phyloP scores from a whole-genome alignment of 2,888 invertebrate genomes.

The Temnothorax ravouxi region DNA sequence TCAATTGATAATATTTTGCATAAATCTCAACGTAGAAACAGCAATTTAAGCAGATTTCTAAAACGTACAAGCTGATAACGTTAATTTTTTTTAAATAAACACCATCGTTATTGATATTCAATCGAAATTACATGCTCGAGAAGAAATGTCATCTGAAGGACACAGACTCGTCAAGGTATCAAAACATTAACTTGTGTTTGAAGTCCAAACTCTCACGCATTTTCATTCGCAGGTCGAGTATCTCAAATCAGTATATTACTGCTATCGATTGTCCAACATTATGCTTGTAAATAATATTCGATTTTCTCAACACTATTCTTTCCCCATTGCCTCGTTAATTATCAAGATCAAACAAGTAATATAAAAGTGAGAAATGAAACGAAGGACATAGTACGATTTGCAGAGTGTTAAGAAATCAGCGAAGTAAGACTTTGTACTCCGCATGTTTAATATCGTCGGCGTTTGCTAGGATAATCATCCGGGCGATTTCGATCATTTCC shows the following conservation, averaged over 20 bases:
- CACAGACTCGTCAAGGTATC: conserved; percentile 38
- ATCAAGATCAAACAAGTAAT: conserved; percentile 14
- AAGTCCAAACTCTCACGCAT: conserved; percentile 11
- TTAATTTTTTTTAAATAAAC: conserved; percentile 6
- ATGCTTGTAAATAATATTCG: background rate
- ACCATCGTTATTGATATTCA: conserved; percentile 3
- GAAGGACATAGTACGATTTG: conserved; percentile 59
- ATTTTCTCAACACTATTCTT: conserved; percentile 24
- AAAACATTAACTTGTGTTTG: conserved; percentile 3
- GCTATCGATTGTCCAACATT: background rate
- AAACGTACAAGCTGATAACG: background rate
- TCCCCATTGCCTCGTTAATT: conserved; percentile 1
- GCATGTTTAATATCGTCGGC: conserved; percentile 88
- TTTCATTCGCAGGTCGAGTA: background rate
- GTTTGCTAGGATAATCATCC: conserved; percentile 90
- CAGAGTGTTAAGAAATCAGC: conserved; percentile 37
- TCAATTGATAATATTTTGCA: conserved; percentile 15
- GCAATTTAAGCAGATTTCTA: conserved; percentile 22
- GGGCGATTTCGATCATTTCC: conserved; percentile 88
- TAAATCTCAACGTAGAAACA: background rate
- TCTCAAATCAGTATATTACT: conserved; percentile 11
- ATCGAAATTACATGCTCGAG: conserved; percentile 9
- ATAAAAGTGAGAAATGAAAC: conserved; percentile 59
- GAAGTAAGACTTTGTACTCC: conserved; percentile 50
- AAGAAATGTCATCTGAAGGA: conserved; percentile 30